Base-by-base conservation (phyloP, 2,797 vertebrate species). In the Sebastes steindachneri region DNA sequence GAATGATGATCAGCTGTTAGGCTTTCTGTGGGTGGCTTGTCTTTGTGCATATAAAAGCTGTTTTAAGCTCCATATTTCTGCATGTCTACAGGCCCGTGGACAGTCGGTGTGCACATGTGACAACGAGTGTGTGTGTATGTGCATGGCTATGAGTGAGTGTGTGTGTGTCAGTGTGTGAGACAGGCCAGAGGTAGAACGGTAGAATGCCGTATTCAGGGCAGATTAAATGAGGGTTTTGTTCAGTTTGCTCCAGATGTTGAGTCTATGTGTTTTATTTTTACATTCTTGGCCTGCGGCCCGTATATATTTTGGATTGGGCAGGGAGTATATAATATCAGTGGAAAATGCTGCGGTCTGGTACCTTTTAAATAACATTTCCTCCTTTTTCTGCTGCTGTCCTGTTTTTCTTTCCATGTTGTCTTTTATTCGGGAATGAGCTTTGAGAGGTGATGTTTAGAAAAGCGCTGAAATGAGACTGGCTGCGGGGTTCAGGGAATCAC, bases 281-380 rank as follows among this genome's bases (percentile, higher is more conserved):
- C 97, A 98, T 98, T 99, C 97, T 97, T 99, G 97, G 98, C 97
- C 90, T 57, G 68, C 2, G 75, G 96, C 98, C 97, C 97, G 95
- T 98, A 97, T 99, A 98, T 99, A 98, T 99, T 98, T 99, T 99
- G 98, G 98, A 98, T 97, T 97, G 96, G 96, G 96, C 96, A 95
- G 96, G 96, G 97, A 99, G 98, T 98, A 98, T 98, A 99, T 99
- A 99, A 98, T 99, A 98, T 98, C 97, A 96, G 96, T 99, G 98
- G 98, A 99, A 99, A 99, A 98, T 97, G 97, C 98, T 98, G 98
- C 95, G 97, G 97, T 99, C 98, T 99, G 97, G 97, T 99, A 98
- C 98, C 98, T 99, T 99, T 99, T 99, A 99, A 99, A 99, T 98
- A 99, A 99, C 98, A 98, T 99, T 99, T 99, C 98, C 98, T 97